phyloP scores from a whole-genome alignment of 2,797 vertebrate genomes.

The Enteromius paludinosus region DNA sequence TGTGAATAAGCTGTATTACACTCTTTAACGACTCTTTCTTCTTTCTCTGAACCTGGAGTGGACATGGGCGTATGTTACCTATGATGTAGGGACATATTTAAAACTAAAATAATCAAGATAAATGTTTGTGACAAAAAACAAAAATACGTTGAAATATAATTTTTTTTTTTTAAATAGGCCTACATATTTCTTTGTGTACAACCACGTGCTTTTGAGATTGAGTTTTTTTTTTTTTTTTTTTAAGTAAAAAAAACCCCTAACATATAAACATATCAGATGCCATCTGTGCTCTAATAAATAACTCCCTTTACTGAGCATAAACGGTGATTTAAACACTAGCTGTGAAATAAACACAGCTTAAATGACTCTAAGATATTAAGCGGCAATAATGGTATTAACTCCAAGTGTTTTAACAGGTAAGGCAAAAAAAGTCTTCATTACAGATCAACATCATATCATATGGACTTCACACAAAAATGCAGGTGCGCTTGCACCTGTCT shows the following conservation, averaged over 20 bases:
- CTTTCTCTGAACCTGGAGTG: neutral
- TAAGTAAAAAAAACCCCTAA: too few relatives aligned
- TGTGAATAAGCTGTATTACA: neutral
- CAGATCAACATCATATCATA: neutral
- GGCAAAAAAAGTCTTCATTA: neutral
- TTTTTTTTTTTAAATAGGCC: too few relatives aligned
- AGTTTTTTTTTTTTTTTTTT: too few relatives aligned
- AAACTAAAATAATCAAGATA: neutral
- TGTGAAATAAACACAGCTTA: neutral
- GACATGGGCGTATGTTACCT: neutral
- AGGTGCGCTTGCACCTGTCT: slow-evolving; percentile 34
- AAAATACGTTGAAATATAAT: too few relatives aligned
- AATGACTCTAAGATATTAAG: neutral
- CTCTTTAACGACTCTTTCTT: neutral
- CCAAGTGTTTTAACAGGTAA: neutral
- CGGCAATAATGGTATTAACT: neutral
- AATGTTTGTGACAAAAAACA: too few relatives aligned
- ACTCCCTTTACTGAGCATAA: neutral
- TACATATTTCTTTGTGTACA: neutral
- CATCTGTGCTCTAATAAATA: neutral
- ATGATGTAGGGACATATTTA: neutral
- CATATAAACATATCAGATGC: neutral
- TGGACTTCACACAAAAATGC: neutral
- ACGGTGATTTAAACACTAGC: neutral
- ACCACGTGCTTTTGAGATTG: neutral